Evolutionary conservation across 2,888 invertebrate genomes (phyloP), one percentile per base, ranked within the genome.

Genomic region (Nemoura dubitans): DNA sequence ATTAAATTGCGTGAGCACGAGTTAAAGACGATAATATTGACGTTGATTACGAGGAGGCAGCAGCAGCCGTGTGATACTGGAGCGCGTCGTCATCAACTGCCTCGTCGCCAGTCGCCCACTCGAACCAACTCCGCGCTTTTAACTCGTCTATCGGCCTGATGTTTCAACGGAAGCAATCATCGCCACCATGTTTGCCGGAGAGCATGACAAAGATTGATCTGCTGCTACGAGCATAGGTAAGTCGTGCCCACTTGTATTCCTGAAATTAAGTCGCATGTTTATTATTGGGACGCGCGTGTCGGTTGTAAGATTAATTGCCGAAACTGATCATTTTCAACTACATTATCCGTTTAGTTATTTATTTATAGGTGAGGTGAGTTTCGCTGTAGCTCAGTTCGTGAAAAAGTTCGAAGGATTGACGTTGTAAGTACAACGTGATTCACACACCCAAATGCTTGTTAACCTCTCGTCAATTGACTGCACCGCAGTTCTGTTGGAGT

Each of bases 1-100:
- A 86, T 86, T 86, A 83, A 86, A 86, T 83, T 82, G 86, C 76
- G 86, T 86, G 14, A 83, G 83, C 76, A 76, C 59, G 86, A 86
- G 83, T 25, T 76, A 76, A 59, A 76, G 76, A 26, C 76, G 80
- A 82, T 42, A 86, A 86, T 82, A 86, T 86, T 86, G 86, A 86
- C 80, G 86, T 29, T 86, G 80, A 76, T 76, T 59, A 59, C 27
- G 76, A 30, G 29, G 81, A 5, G 59, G 21, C 36, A 14, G 80
- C 28, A 80, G 25, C n/a, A n/a, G n/a, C n/a, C 80, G 25, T 26
- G 27, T 80, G 3, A 0, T 16, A 25, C n/a, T n/a, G n/a, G n/a
- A n/a, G 5, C 77, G 14, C 81, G 3, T 25, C 29, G 6, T n/a
- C 81, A n/a, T 81, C 30, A 29, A 81, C 29, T 30, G 81, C 81